Base-by-base conservation (phyloP, 2,888 invertebrate species). In the Cantharis rufa region DNA sequence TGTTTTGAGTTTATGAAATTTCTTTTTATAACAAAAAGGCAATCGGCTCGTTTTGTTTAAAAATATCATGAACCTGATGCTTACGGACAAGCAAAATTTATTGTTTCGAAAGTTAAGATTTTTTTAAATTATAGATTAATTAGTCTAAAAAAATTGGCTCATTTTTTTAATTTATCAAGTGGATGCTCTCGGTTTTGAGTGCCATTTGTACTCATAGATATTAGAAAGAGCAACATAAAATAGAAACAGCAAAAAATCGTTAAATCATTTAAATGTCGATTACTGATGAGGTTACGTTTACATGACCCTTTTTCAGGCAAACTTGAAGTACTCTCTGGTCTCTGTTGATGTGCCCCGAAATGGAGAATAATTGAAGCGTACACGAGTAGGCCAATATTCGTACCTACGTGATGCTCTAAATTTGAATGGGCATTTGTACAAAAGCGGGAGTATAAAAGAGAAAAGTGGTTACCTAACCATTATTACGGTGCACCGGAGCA, bases 371-470 rank as follows among this genome's bases (percentile, higher is more conserved):
- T 76, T 81, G 82, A 84, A 81, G 84, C 85, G 84, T 83, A 78
- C 82, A 82, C 80, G 80, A 87, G 87, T 84, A 83, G 81, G 83
- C 86, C 83, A 86, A 87, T 86, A 85, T 85, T 86, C 84, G 83
- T 85, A 86, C 86, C 86, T 86, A 86, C 85, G 86, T 84, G 86
- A 86, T 85, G 85, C 80, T 82, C 79, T n/a, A 48, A 48, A 48
- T 48, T 48, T 48, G 48, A 81, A 83, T 81, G 79, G 78, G 80
- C 77, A 77, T 81, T 81, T 74, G 77, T 78, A 81, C 79, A 82
- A 83, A 82, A 82, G 73, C 73, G 62, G 18, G 15, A 13, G 13
- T 61, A 72, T 18, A 18, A 61, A 28, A 62, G 63, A n/a, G 32
- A 77, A 48, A 62, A 70, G 63, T 62, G 62, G 21, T 70, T 68